Base-by-base conservation (phyloP, 2,113 vertebrate genomes). In the Hydrochoerus hydrochaeris region DNA sequence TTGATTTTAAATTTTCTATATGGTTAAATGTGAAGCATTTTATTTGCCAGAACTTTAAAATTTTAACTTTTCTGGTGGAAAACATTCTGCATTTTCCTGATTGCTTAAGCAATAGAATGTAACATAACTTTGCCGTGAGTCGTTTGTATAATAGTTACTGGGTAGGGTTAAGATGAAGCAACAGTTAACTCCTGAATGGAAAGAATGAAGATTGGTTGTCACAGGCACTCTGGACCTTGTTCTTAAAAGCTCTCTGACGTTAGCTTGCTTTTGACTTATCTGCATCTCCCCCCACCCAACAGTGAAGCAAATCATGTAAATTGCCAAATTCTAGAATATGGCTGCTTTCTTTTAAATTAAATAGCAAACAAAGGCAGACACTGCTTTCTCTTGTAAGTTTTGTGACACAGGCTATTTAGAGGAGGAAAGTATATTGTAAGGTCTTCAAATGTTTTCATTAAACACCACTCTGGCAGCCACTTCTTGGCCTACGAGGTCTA, bases 31-130 rank as follows among this genome's bases (percentile, higher is more conserved):
- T 75, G 94, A 81, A 71, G 44, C 19, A 46, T 94, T 90, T 97
- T 92, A 32, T 92, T 20, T 92, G 38, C 14, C 58, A 90, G 75
- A 77, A 86, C 80, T 85, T 90, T 90, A 20, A 73, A n/a, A 88
- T 54, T 93, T 94, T 96, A 95, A 94, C 91, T 92, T 95, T 95
- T 96, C 65, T 57, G 20, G 69, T 87, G 32, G 46, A 75, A 78
- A 71, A 32, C 11, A 67, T 60, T 54, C 17, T 30, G 35, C 24
- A 32, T 44, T 86, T 88, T 69, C 60, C 41, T 88, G 22, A 73
- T 67, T 90, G 96, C 71, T 73, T 85, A 44, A 85, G 35, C 63
- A 85, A 52, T 67, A n/a, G 44, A 89, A 22, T 58, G 22, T 10
- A 69, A 54, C 7, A 46, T 57, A 90, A 52, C n/a, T 9, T 95